Conservation (phyloP, 2,888 invertebrate species). For the Linyphia triangularis region DNA sequence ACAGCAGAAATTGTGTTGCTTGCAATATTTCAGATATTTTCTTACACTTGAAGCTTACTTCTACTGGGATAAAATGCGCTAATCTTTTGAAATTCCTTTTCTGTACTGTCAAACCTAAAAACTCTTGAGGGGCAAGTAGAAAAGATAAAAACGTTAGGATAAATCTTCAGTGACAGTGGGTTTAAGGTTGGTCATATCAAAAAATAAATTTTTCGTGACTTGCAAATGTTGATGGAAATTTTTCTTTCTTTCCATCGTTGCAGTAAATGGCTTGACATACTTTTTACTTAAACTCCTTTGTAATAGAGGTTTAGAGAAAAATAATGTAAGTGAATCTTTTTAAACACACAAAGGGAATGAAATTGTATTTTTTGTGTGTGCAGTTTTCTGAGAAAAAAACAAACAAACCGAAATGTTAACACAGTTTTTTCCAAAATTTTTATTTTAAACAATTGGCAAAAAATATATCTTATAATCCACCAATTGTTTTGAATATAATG, state of each 20-base stretch:
- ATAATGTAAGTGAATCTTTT: neutral
- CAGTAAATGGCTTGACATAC: neutral
- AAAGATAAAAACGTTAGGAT: neutral
- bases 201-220: neutral
- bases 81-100: neutral
- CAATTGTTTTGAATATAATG: neutral
- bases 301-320: neutral
- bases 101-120: neutral
- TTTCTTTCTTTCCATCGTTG: neutral
- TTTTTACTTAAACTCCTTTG: conserved; percentile 13
- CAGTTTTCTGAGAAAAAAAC: conserved; percentile 2
- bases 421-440: conserved; percentile 26
- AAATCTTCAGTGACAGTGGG: neutral
- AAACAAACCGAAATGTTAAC: neutral
- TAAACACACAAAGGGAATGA: neutral
- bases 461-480: neutral
- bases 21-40: neutral
- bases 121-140: neutral
- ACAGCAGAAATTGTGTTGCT: no score
- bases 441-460: neutral
- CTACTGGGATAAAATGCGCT: neutral
- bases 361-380: neutral
- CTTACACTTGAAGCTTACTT: neutral
- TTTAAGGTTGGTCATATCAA: neutral
- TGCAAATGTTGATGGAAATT: neutral